Percentiles rank a stretch among this genome's conserved stretches.
These are phyloP conservation scores for Drosophila ambigua DNA, from an alignment of 1,140 invertebrate species.

Conservation along the genomic window DNA sequence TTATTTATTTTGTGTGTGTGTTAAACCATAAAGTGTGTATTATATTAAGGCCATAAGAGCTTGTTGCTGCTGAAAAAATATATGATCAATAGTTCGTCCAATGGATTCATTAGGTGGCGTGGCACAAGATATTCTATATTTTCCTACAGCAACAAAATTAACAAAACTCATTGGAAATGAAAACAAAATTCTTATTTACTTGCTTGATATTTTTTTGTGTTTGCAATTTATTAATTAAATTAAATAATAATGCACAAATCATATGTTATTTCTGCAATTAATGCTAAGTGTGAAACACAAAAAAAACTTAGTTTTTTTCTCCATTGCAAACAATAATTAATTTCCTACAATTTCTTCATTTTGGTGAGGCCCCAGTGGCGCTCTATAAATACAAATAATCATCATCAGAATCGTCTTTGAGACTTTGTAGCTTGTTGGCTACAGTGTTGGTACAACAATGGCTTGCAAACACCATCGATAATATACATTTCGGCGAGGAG, in stretches of 20 bases:
- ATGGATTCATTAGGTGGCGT: no score
- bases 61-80: slow-evolving; percentile 8
- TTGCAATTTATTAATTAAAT: slow-evolving; percentile 69
- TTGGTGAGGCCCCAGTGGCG: slow-evolving; percentile 22
- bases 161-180: slow-evolving; percentile 22
- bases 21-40: slow-evolving; percentile 42
- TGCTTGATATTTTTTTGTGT: slow-evolving; percentile 30
- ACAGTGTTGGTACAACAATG: slow-evolving; percentile 43
- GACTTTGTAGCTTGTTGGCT: slow-evolving; percentile 54
- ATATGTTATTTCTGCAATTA: slow-evolving; percentile 58
- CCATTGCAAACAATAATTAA: slow-evolving; percentile 71
- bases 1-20: slow-evolving; percentile 36
- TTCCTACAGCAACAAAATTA: slow-evolving; percentile 15
- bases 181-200: slow-evolving; percentile 31
- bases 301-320: slow-evolving; percentile 72
- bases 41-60: slow-evolving; percentile 30
- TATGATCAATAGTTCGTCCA: neutral
- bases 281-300: slow-evolving; percentile 51
- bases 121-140: no score
- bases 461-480: slow-evolving; percentile 38
- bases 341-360: slow-evolving; percentile 69
- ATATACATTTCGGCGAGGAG: slow-evolving; percentile 52
- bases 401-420: slow-evolving; percentile 65
- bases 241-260: slow-evolving; percentile 81
- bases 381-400: slow-evolving; percentile 63